phyloP scores from a whole-genome alignment of 2,113 vertebrate species.

The Alaudala cheleensis region DNA sequence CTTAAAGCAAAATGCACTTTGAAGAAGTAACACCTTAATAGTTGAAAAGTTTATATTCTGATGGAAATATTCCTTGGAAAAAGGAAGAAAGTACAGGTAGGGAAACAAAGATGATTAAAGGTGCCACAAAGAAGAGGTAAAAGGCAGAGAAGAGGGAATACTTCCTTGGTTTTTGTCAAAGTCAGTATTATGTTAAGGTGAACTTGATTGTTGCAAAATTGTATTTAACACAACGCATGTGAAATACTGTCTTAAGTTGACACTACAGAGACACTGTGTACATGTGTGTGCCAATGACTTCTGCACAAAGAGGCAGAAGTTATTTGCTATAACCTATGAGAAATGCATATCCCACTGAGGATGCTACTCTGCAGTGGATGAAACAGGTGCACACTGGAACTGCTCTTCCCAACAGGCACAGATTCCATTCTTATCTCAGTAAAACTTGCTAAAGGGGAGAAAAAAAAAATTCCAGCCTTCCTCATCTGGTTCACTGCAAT shows the following conservation, averaged over 20 bases:
- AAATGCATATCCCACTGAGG: background rate
- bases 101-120: background rate
- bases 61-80: background rate
- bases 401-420: background rate
- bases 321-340: background rate
- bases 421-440: fast-evolving
- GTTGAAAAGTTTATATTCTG: background rate
- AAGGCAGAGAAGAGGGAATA: background rate
- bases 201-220: background rate
- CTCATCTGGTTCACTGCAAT: background rate
- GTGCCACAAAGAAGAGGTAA: background rate
- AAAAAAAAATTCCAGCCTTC: background rate
- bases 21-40: background rate
- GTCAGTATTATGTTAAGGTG: background rate
- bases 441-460: background rate
- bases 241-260: background rate
- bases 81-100: background rate
- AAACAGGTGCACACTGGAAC: background rate
- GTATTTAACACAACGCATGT: background rate
- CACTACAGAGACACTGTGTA: background rate
- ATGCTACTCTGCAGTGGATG: background rate
- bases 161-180: background rate
- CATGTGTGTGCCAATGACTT: background rate
- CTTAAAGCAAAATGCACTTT: background rate
- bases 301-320: background rate